Conservation (phyloP, 2,113 vertebrate genomes). For the Cyphomyrus discorhynchus region DNA sequence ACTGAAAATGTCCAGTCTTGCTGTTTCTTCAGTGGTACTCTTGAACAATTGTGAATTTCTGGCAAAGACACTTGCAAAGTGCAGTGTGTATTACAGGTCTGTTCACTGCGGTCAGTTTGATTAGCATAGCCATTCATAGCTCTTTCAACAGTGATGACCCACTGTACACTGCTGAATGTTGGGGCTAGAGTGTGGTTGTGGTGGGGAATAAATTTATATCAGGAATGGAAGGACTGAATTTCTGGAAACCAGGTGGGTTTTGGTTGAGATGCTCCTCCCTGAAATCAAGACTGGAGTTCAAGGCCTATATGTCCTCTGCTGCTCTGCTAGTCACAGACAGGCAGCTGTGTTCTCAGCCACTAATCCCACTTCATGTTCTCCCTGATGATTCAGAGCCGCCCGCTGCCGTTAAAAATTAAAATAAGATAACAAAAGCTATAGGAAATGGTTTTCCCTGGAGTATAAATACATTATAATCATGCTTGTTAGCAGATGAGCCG, state of each 20-base stretch:
- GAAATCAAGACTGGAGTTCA: conserved; percentile 29
- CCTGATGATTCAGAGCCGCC: conserved; percentile 65
- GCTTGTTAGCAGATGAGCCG: conserved; percentile 45
- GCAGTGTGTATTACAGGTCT: neutral
- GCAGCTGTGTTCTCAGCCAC: conserved; percentile 57
- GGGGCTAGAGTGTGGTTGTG: neutral
- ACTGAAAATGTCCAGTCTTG: neutral
- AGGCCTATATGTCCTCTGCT: conserved; percentile 43
- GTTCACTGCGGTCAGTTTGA: neutral
- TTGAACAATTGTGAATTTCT: neutral
- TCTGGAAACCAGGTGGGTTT: conserved; percentile 11
- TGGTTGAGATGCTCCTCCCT: conserved; percentile 28
- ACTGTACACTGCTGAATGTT: neutral
- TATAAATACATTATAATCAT: neutral
- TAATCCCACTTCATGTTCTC: conserved; percentile 62
- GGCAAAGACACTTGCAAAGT: neutral
- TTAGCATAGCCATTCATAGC: neutral
- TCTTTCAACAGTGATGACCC: neutral
- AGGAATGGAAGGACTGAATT: conserved; percentile 20
- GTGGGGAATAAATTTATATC: neutral
- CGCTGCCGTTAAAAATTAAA: conserved; percentile 43
- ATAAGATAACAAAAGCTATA: neutral
- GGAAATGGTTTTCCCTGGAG: neutral
- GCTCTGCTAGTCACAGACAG: conserved; percentile 51
- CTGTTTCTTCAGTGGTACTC: neutral